These are phyloP conservation scores for Trematomus loennbergii DNA, from an alignment of 2,113 vertebrate species.

Conservation along the genomic window DNA sequence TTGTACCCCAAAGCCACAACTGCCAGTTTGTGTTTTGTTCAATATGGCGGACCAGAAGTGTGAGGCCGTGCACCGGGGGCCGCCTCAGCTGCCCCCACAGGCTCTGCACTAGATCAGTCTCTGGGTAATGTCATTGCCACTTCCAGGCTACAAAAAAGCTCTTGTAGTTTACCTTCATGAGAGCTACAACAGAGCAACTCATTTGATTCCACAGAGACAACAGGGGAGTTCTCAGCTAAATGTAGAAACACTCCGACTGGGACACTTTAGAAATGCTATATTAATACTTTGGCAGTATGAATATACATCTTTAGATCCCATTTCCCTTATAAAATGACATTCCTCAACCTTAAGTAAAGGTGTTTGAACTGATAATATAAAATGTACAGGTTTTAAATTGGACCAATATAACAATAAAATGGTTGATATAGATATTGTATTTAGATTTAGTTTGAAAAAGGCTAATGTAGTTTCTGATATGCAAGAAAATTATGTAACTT, in stretches of 20 bases:
- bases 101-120: conserved; percentile 70
- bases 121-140: conserved; percentile 77
- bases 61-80: conserved; percentile 57
- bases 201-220: conserved; percentile 33
- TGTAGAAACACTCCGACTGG: conserved; percentile 9
- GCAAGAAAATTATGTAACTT: too few species aligned
- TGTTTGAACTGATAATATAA: background rate
- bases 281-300: background rate
- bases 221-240: conserved; percentile 25
- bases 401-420: background rate
- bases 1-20: conserved; percentile 72
- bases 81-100: conserved; percentile 51
- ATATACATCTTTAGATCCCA: background rate
- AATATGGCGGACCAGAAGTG: conserved; percentile 73
- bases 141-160: conserved; percentile 62
- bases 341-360: background rate
- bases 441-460: background rate
- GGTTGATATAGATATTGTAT: background rate
- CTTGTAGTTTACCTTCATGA: conserved; percentile 36
- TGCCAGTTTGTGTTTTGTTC: conserved; percentile 81
- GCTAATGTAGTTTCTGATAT: background rate
- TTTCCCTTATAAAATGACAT: background rate
- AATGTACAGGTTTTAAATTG: background rate
- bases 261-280: background rate
- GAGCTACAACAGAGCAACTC: conserved; percentile 26